Evolutionary conservation across 1,140 invertebrate genomes (phyloP).

Genomic region (Araneus ventricosus): DNA sequence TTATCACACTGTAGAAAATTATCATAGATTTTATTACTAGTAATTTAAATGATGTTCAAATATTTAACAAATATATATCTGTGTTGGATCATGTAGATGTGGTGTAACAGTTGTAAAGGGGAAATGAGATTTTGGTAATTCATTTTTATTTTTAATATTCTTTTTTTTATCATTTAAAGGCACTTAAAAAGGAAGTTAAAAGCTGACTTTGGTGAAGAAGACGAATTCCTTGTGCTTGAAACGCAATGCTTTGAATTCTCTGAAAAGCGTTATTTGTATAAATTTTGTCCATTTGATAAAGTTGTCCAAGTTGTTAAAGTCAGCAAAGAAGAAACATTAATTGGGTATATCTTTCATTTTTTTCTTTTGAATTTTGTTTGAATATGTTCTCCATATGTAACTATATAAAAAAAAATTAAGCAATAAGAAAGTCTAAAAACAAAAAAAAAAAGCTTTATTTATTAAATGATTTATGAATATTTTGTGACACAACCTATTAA

Average conservation of each 20-base stretch:
- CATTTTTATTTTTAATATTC: background rate
- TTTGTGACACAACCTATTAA: too few relatives aligned
- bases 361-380: background rate
- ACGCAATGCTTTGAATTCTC: conserved; percentile 57
- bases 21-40: too few relatives aligned
- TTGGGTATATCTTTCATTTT: conserved; percentile 51
- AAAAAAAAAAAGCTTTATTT: background rate
- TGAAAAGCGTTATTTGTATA: conserved; percentile 59
- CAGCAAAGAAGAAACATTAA: conserved; percentile 60
- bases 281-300: conserved; percentile 68
- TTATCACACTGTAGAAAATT: too few relatives aligned
- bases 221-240: conserved; percentile 67
- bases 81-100: too few relatives aligned
- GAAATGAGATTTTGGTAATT: background rate
- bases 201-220: conserved; percentile 66
- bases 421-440: background rate
- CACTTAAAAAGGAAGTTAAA: conserved; percentile 62
- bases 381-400: background rate
- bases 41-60: too few relatives aligned
- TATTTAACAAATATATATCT: too few relatives aligned
- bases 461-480: too few relatives aligned
- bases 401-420: background rate
- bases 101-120: background rate
- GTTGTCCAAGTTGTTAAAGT: conserved; percentile 61
- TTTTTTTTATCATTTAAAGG: background rate